Conservation (phyloP, 2,113 vertebrate genomes). For the Cyprinus carpio region DNA sequence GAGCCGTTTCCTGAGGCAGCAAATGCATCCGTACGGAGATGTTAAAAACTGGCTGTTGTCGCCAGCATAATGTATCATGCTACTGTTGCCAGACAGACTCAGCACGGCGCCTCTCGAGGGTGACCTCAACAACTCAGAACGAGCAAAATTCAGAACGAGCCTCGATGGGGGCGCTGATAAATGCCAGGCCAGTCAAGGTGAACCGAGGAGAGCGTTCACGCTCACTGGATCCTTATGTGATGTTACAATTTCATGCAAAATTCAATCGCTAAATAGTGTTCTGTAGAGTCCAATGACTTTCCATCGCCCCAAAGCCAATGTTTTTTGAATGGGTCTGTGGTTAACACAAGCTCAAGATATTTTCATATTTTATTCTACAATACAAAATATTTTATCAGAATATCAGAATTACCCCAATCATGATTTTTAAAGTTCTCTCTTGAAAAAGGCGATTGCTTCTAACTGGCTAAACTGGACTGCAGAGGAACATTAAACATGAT, state of each 20-base stretch:
- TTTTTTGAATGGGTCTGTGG: not conserved
- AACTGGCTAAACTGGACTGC: not conserved
- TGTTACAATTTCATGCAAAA: conserved; percentile 54
- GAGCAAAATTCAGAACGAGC: conserved; percentile 12
- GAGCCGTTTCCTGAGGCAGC: not conserved
- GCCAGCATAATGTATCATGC: conserved; percentile 55
- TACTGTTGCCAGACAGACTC: conserved; percentile 40
- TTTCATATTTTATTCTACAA: not conserved
- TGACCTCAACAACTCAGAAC: conserved; percentile 55
- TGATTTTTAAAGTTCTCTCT: not conserved
- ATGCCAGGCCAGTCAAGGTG: conserved; percentile 66
- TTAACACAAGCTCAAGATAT: not conserved
- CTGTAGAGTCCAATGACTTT: not conserved
- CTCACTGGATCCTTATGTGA: conserved; percentile 42
- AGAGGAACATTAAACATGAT: not conserved
- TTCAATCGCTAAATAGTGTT: not conserved
- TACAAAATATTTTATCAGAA: too few species aligned
- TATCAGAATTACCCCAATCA: not conserved
- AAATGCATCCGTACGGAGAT: conserved; percentile 28
- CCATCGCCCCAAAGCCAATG: not conserved
- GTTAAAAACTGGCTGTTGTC: conserved; percentile 37
- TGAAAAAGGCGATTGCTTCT: too few species aligned
- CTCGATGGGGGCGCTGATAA: conserved; percentile 56
- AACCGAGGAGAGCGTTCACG: conserved; percentile 47
- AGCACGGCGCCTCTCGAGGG: conserved; percentile 50